These are phyloP conservation scores for Etia nguti DNA, from an alignment of 2,113 vertebrate genomes.

Conservation along the genomic window DNA sequence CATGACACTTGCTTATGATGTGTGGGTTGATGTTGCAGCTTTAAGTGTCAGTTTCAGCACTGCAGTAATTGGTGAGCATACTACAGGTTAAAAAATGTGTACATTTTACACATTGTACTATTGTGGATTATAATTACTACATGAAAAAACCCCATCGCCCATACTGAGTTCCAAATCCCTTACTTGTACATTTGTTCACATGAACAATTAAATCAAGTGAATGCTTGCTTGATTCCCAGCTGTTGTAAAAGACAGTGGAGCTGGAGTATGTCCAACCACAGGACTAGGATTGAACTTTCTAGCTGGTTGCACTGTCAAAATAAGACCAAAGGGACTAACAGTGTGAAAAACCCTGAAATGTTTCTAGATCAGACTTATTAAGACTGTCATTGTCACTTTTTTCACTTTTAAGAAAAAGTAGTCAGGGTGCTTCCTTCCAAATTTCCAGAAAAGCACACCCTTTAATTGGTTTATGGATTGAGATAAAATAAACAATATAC, in stretches of 20 bases:
- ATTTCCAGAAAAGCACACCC: neutral
- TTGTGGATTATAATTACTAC: neutral
- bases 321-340: neutral
- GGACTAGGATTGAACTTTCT: neutral
- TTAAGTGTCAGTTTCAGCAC: neutral
- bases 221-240: neutral
- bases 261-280: neutral
- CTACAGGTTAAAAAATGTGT: neutral
- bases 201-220: neutral
- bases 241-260: neutral
- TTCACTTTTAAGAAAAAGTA: neutral
- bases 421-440: neutral
- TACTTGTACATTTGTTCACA: neutral
- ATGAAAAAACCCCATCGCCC: rapidly evolving
- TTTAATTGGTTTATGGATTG: neutral
- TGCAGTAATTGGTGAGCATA: neutral
- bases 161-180: neutral
- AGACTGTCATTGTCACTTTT: neutral
- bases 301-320: neutral
- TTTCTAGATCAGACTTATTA: neutral
- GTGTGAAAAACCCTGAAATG: neutral
- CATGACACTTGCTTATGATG: neutral
- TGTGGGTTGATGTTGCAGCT: neutral
- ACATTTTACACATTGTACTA: neutral
- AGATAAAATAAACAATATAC: neutral